Evolutionary conservation across 2,797 vertebrate genomes (phyloP).

Genomic region (Masticophis lateralis): DNA sequence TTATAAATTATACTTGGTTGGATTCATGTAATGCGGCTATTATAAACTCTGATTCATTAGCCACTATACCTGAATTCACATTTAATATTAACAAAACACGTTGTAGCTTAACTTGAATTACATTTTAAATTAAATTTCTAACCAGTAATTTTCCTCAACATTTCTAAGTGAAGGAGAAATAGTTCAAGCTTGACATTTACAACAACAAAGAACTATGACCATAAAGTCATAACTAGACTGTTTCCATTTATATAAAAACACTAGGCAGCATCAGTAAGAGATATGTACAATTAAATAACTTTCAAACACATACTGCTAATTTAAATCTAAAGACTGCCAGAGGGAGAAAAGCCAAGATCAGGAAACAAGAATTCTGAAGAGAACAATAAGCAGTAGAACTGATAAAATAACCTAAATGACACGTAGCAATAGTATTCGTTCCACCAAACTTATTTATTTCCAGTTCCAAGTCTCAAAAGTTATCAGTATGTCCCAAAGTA

Average conservation of each 20-base stretch:
- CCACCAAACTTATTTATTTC: conserved; percentile 22
- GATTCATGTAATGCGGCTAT: not conserved
- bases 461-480: not conserved
- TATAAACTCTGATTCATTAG: not conserved
- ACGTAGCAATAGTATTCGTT: conserved; percentile 5
- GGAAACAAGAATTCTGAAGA: not conserved
- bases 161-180: not conserved
- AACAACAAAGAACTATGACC: not conserved
- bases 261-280: not conserved
- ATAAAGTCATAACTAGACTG: not conserved
- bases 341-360: not conserved
- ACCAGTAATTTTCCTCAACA: not conserved
- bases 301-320: not conserved
- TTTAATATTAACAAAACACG: not conserved
- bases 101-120: not conserved
- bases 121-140: not conserved
- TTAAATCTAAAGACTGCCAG: not conserved
- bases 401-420: not conserved
- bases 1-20: not conserved
- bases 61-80: not conserved
- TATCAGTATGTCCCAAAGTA: not conserved
- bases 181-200: not conserved
- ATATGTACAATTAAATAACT: not conserved
- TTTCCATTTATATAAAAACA: not conserved
- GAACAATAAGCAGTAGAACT: not conserved